Evolutionary conservation across 2,888 invertebrate genomes (phyloP), one percentile per base, ranked within the genome.

Genomic region (Hypsopygia costalis): DNA sequence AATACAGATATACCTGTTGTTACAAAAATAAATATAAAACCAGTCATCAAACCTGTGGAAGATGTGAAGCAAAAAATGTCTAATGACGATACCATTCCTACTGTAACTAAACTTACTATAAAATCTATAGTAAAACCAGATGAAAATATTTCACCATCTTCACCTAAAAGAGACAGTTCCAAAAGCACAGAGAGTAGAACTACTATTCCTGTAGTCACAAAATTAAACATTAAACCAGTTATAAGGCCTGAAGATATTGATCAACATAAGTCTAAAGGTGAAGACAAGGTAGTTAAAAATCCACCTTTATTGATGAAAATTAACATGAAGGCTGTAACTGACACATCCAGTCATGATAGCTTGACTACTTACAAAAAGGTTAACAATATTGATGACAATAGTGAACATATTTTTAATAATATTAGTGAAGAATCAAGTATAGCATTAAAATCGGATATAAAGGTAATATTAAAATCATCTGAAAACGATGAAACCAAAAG

Each of bases 1-100:
- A 85, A 87, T 63, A 62, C 62, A 47, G 86, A 85, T 46, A 82
- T 87, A 76, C 87, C 87, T 50, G 61, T 83, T 59, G 78, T 86
- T 46, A 89, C 90, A 52, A 91, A 91, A 74, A 67, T 91, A 35
- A 91, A 90, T 47, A 91, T 91, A 46, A 91, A 91, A 73, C 91
- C 91, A 1, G 77, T 91, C 43, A 49, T 80, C 35, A 86, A 79
- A 60, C 87, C 86, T 43, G 68, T 57, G 56, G 75, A 77, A 34
- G 76, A 74, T 36, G 48, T 58, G 39, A 74, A 66, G 55, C 47
- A 62, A 39, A 65, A 65, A 55, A 51, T 47, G 28, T 47, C 46
- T 32, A 63, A 52, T 61, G 83, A 81, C 43, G 70, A 74, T 38
- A 65, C 50, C 58, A 76, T 82, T 61, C 85, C 82, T 56, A 58